A percentile compares a stretch with the other conserved stretches of the same genome.
Conservation (phyloP, 2,888 invertebrate species). For the Lithosia quadra region DNA sequence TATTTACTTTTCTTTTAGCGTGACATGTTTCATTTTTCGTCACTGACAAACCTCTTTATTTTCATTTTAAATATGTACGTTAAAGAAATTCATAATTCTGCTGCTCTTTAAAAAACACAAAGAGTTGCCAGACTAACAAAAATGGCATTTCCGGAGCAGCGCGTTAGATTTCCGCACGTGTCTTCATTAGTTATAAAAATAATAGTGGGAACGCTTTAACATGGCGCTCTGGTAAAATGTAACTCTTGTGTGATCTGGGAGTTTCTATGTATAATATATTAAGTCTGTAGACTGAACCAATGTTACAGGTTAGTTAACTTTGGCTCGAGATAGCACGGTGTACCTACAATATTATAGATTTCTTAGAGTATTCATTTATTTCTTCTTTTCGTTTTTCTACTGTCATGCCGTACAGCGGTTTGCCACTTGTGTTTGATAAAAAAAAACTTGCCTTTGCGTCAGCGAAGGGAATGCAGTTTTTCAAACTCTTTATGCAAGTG, state of each 20-base stretch:
- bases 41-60: too few relatives aligned
- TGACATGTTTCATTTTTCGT: too few relatives aligned
- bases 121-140: conserved; percentile 22
- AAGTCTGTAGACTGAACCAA: too few relatives aligned
- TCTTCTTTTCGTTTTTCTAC: too few relatives aligned
- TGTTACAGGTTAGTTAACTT: too few relatives aligned
- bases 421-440: too few relatives aligned
- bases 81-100: neutral
- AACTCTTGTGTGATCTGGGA: neutral
- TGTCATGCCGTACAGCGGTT: too few relatives aligned
- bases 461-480: too few relatives aligned
- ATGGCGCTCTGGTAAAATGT: conserved; percentile 26
- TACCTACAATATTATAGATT: too few relatives aligned
- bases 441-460: neutral
- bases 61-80: neutral
- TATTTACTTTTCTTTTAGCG: too few relatives aligned
- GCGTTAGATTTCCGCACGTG: conserved; percentile 49
- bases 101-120: neutral
- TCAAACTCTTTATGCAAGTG: neutral
- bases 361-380: too few relatives aligned
- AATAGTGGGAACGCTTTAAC: conserved; percentile 35
- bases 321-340: too few relatives aligned
- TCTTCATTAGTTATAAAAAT: conserved; percentile 50
- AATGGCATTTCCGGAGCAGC: conserved; percentile 58
- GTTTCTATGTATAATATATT: neutral